Conservation (phyloP, 2,797 vertebrate genomes). For the Rhinoraja longicauda region DNA sequence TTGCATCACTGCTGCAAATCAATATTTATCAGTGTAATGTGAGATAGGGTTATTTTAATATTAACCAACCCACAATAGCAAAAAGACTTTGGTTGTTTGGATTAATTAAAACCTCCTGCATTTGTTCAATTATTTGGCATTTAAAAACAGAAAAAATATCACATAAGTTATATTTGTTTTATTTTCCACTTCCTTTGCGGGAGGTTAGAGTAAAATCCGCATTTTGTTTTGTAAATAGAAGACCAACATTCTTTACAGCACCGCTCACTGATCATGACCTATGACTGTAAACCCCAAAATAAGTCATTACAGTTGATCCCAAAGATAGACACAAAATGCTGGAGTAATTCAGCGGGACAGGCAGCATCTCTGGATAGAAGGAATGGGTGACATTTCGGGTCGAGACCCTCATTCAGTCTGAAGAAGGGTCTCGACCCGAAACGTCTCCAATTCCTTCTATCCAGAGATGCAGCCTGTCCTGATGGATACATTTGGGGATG, state of each 20-base stretch:
- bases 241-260: not conserved
- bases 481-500: not conserved
- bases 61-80: not conserved
- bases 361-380: too few relatives aligned
- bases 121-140: not conserved
- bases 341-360: too few relatives aligned
- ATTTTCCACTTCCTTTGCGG: not conserved
- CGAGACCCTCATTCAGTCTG: too few relatives aligned
- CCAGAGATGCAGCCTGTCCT: too few relatives aligned
- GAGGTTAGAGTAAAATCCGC: not conserved
- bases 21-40: constrained; percentile 7
- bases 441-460: too few relatives aligned
- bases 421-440: too few relatives aligned
- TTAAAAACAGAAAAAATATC: not conserved
- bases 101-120: not conserved
- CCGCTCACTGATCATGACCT: not conserved
- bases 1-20: constrained; percentile 29
- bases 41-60: not conserved
- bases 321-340: not conserved
- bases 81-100: not conserved
- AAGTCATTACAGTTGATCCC: not conserved
- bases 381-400: too few relatives aligned
- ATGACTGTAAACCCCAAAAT: not conserved
- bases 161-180: not conserved
- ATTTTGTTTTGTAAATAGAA: not conserved